Evolutionary conservation across 92 coral and sea anemone species (phyloP).

Genomic region (Parazoanthus darwini): DNA sequence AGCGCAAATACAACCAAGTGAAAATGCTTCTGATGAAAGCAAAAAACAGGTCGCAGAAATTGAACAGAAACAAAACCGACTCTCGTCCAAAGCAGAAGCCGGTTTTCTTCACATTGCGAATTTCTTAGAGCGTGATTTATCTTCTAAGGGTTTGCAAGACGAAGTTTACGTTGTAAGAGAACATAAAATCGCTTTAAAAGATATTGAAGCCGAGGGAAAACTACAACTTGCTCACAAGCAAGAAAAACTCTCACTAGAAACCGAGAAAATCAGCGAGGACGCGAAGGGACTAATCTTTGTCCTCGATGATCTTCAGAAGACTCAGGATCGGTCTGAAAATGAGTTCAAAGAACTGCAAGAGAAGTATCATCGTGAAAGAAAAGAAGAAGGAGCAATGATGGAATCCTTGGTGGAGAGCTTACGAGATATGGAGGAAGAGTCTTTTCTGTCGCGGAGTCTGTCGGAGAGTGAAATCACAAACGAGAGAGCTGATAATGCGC

Average conservation of each 20-base stretch:
- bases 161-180: constrained; percentile 69
- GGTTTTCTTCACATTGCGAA: constrained; percentile 69
- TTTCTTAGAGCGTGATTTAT: constrained; percentile 65
- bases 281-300: constrained; percentile 62
- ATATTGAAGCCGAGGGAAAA: constrained; percentile 83
- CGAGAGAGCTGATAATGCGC: constrained; percentile 38
- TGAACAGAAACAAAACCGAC: constrained; percentile 62
- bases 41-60: constrained; percentile 68
- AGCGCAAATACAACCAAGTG: constrained; percentile 68
- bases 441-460: constrained; percentile 78
- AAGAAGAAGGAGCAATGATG: constrained; percentile 69
- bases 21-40: constrained; percentile 66
- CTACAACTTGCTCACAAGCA: constrained; percentile 73
- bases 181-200: constrained; percentile 74
- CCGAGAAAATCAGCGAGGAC: constrained; percentile 55
- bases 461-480: constrained; percentile 67
- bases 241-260: constrained; percentile 56
- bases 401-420: constrained; percentile 86
- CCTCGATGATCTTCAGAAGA: constrained; percentile 76
- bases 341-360: constrained; percentile 82
- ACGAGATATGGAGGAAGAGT: constrained; percentile 86
- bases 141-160: constrained; percentile 61
- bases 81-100: constrained; percentile 59
- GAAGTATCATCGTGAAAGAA: constrained; percentile 75
- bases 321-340: constrained; percentile 79